Evolutionary conservation across 2,797 vertebrate species (phyloP).

Genomic region (Dermochelys coriacea): DNA sequence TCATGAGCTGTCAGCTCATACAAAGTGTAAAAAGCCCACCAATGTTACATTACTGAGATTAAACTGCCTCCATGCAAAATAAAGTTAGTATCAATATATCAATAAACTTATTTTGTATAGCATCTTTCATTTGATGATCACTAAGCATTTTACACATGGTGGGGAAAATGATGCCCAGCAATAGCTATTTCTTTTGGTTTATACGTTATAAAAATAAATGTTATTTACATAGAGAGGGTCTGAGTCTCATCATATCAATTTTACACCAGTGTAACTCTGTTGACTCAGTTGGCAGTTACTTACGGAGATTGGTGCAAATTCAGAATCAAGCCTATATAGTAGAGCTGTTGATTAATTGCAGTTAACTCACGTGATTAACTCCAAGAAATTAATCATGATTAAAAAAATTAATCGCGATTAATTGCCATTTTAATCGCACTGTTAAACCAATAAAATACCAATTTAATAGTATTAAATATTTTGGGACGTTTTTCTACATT

Average conservation of each 20-base stretch:
- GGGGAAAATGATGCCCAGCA: not conserved
- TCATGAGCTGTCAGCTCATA: not conserved
- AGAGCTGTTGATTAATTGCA: too few relatives aligned
- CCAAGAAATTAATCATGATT: too few relatives aligned
- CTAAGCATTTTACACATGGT: not conserved
- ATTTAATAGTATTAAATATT: too few relatives aligned
- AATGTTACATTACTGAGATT: not conserved
- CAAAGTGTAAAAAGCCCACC: not conserved
- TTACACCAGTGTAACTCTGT: not conserved
- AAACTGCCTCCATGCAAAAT: not conserved
- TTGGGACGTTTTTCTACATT: too few relatives aligned
- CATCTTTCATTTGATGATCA: not conserved
- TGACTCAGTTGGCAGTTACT: not conserved
- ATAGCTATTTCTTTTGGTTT: not conserved
- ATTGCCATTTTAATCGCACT: too few relatives aligned
- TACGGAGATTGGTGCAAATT: not conserved
- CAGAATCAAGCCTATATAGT: not conserved
- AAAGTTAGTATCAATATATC: not conserved
- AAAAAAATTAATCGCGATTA: too few relatives aligned
- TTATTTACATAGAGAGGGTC: not conserved
- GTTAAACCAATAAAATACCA: too few relatives aligned
- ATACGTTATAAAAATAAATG: not conserved
- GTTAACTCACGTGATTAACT: too few relatives aligned
- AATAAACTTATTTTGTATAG: not conserved
- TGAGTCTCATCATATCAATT: not conserved